Evolutionary conservation across 2,797 vertebrate genomes (phyloP).

Genomic region (Phataginus tricuspis): DNA sequence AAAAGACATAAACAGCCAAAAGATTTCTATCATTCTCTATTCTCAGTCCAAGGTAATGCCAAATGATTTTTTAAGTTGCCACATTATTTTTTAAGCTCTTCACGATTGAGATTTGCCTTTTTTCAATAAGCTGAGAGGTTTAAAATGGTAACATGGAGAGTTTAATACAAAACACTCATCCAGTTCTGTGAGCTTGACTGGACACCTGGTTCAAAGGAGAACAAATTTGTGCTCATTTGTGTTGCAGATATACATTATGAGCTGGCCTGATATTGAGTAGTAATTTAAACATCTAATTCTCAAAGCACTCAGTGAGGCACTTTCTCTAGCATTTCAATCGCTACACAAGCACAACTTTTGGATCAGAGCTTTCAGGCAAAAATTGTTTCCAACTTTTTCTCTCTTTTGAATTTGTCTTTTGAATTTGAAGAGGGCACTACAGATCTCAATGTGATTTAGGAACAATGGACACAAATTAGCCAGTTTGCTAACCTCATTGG

Average conservation of each 20-base stretch:
- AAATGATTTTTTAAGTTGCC: background rate
- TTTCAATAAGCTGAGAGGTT: background rate
- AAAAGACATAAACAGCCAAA: background rate
- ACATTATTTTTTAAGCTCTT: background rate
- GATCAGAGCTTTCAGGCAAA: background rate
- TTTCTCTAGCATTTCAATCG: background rate
- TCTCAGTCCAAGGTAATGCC: background rate
- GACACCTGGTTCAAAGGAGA: background rate
- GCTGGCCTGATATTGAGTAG: rapidly evolving
- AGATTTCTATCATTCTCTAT: background rate
- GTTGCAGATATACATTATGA: background rate
- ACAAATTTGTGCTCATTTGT: background rate
- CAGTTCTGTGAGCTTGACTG: background rate
- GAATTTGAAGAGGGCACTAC: background rate
- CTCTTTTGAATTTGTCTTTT: background rate
- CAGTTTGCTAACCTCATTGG: background rate
- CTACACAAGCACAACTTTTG: background rate
- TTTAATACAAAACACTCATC: background rate
- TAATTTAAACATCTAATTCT: background rate
- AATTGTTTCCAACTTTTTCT: background rate
- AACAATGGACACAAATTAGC: background rate
- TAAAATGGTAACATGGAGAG: background rate
- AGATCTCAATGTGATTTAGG: background rate
- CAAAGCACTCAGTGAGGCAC: background rate
- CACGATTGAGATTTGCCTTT: background rate